These are phyloP conservation scores for Artibeus lituratus DNA, from an alignment of 2,797 vertebrate species.

Conservation along the genomic window DNA sequence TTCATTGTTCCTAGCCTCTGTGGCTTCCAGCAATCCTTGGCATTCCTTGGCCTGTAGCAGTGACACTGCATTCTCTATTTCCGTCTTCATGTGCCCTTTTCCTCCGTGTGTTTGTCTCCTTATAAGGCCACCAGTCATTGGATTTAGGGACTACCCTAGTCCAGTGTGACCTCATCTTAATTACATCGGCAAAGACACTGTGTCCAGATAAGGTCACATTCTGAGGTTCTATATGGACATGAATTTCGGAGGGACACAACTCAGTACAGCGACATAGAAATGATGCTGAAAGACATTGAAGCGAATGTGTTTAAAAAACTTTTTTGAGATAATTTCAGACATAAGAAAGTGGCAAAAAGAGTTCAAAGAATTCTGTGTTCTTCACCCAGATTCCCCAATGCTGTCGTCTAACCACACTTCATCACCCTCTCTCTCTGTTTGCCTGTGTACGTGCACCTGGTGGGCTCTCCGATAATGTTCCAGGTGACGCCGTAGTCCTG, in stretches of 20 bases:
- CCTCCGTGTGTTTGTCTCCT: background rate
- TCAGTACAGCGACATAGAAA: background rate
- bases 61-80: background rate
- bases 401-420: background rate
- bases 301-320: background rate
- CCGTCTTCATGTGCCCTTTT: background rate
- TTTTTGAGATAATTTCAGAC: slow-evolving; percentile 10
- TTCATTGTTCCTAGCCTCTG: background rate
- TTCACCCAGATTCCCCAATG: background rate
- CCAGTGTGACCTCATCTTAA: background rate
- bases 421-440: background rate
- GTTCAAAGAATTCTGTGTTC: background rate
- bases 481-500: background rate
- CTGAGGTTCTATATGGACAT: background rate
- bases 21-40: background rate
- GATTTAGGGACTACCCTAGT: background rate
- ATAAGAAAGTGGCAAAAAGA: background rate
- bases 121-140: background rate
- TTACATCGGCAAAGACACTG: background rate
- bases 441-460: accelerated
- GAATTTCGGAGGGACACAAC: background rate
- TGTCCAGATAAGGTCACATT: background rate
- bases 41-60: background rate
- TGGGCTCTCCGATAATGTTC: background rate
- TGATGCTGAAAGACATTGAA: background rate